Evolutionary conservation across 2,888 invertebrate genomes (phyloP), one percentile per base, ranked within the genome.

Genomic region (Sesia apiformis): DNA sequence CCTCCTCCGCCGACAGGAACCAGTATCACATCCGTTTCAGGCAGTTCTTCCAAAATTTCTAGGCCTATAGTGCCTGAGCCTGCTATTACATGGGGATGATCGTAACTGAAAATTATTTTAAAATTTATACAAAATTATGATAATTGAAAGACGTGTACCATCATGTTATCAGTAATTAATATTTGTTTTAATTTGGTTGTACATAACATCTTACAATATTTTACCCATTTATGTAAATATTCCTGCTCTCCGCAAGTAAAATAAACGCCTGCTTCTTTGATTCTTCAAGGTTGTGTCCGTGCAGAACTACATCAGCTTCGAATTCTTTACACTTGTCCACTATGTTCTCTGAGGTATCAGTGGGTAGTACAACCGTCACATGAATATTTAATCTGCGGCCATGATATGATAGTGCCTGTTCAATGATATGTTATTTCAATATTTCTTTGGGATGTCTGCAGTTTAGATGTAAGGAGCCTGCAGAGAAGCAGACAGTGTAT

Each of bases 1-100:
- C 97, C 97, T 5, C 94, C 96, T 3, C 97, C 97, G 0, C 98
- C 98, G 0, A 97, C 94, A 0, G 98, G 98, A 4, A 98, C 92
- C 2, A 98, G 90, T 54, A 97, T 93, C 0, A 95, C 97, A 75
- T 98, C 96, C 0, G 95, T 91, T 57, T 94, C 90, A 0, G 93
- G 91, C 3, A 97, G 93, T 78, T 98, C 95, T 64, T 97, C 95
- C 39, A 96, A 80, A 60, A 98, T 96, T 82, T 98, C 98, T 60
- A 97, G 74, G 4, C 96, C 98, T 70, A 97, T 92, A 0, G 97
- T 96, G 5, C 98, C 98, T 69, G 96, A 95, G 0, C 96, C 98
- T 0, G 97, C 96, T 84, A 98, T 94, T 38, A 97, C 96, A 70
- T 96, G 91, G 0, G 97, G 97, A 79, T 98, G 96, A 78, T 98